Percentiles rank a stretch among this genome's conserved stretches.
These are phyloP conservation scores for Heliconius charithonia DNA, from an alignment of 2,888 invertebrate species.

Conservation along the genomic window DNA sequence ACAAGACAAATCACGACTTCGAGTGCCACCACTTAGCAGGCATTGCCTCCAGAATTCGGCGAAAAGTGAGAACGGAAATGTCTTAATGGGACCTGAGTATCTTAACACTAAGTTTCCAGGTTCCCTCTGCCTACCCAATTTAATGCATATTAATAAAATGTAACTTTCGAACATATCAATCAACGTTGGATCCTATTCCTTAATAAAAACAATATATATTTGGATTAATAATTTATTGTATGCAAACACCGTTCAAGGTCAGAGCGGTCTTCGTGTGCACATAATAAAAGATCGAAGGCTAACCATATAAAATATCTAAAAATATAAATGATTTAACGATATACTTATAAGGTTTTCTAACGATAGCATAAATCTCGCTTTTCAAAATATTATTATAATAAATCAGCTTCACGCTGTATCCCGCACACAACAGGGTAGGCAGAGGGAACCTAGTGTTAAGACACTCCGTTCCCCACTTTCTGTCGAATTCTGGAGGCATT, in stretches of 20 bases:
- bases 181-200: not conserved
- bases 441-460: no score
- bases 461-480: no score
- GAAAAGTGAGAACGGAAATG: no score
- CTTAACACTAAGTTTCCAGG: no score
- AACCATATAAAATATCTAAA: conserved; percentile 15
- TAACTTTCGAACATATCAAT: conserved; percentile 7
- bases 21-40: no score
- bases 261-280: not conserved
- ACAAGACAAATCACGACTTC: no score
- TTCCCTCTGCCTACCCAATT: no score
- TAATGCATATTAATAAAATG: not conserved
- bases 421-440: no score
- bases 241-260: conserved; percentile 9
- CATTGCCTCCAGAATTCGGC: no score
- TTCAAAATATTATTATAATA: not conserved
- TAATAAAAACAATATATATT: not conserved
- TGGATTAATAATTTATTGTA: conserved; percentile 3
- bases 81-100: no score
- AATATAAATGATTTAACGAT: not conserved
- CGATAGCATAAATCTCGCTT: not conserved
- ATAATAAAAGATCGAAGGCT: not conserved
- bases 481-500: no score
- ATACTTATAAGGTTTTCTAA: not conserved
- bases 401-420: no score